These are phyloP conservation scores for Terrapene triunguis DNA, from an alignment of 2,113 vertebrate species.

Conservation along the genomic window DNA sequence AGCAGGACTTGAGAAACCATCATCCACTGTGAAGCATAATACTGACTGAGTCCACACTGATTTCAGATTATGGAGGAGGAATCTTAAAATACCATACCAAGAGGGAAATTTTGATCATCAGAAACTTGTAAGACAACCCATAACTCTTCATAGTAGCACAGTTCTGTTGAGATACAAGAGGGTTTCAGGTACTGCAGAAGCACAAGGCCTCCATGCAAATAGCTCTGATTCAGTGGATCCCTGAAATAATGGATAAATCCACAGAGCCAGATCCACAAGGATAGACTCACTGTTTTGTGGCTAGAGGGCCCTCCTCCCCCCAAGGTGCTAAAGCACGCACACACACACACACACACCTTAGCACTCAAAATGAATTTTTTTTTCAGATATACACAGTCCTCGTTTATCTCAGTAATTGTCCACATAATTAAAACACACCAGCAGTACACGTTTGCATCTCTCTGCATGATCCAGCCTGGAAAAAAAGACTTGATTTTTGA, in stretches of 20 bases:
- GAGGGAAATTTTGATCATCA: not conserved
- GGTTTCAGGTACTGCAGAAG: not conserved
- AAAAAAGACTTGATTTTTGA: not conserved
- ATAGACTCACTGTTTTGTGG: rapidly evolving
- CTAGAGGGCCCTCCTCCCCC: rapidly evolving
- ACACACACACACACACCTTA: not conserved
- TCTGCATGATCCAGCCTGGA: not conserved
- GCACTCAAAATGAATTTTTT: not conserved
- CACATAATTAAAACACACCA: too few species aligned
- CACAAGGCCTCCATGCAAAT: not conserved
- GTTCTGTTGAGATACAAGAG: too few species aligned
- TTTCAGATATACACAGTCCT: not conserved
- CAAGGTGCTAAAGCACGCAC: not conserved
- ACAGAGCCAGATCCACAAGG: not conserved
- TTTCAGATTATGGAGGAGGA: not conserved
- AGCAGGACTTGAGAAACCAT: not conserved
- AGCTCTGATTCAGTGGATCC: not conserved
- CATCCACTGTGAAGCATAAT: not conserved
- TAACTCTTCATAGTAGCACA: too few species aligned
- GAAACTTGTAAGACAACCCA: not conserved
- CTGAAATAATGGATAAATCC: not conserved
- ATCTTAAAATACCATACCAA: not conserved
- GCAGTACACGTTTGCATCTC: not conserved
- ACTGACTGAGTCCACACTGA: not conserved
- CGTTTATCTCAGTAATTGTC: not conserved